Conservation (phyloP, 1,140 invertebrate species). For the Drosophila lini region DNA sequence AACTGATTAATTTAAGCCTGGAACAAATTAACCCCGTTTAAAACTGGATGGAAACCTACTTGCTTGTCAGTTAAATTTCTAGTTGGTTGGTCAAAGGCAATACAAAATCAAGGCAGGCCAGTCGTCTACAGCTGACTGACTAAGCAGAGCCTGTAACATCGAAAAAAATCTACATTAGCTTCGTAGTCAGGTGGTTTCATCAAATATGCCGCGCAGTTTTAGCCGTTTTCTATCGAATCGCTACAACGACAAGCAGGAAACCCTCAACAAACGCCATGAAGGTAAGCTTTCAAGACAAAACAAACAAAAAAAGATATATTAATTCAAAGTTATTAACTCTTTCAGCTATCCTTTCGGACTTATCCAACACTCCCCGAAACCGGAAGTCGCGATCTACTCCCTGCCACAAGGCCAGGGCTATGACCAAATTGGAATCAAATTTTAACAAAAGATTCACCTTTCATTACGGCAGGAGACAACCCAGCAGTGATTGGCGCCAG, state of each 20-base stretch:
- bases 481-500: conserved; percentile 51
- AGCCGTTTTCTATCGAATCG: conserved; percentile 54
- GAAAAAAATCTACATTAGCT: not conserved
- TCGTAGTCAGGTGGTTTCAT: conserved; percentile 14
- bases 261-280: conserved; percentile 40
- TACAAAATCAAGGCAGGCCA: conserved; percentile 11
- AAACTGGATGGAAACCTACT: not conserved
- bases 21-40: not conserved
- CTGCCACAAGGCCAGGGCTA: not conserved
- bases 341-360: conserved; percentile 16
- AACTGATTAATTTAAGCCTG: not conserved
- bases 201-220: conserved; percentile 47
- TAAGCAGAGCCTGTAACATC: conserved; percentile 17
- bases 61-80: conserved; percentile 11
- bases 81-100: conserved; percentile 9
- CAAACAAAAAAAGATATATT: not conserved
- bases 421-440: not conserved
- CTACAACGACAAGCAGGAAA: conserved; percentile 30
- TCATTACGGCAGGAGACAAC: conserved; percentile 36
- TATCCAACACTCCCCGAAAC: conserved; percentile 30
- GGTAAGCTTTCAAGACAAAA: conserved; percentile 20
- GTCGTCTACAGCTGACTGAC: conserved; percentile 18
- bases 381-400: conserved; percentile 1
- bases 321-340: not conserved
- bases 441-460: conserved; percentile 8